Conservation (phyloP, 2,113 vertebrate genomes). For the Myanophis thanlyinensis region DNA sequence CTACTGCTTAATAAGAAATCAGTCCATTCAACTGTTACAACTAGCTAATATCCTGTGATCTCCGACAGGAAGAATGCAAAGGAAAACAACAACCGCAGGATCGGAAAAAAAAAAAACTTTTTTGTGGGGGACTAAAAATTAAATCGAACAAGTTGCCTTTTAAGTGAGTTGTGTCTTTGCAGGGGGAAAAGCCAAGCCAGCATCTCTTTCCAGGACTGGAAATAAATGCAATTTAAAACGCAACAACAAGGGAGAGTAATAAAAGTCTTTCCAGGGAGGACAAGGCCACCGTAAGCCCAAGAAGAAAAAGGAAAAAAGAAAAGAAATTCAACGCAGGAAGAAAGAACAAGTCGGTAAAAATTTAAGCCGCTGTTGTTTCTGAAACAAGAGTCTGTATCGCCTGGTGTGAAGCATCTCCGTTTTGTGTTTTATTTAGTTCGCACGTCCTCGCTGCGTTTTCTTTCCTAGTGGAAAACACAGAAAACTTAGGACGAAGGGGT, state of each 20-base stretch:
- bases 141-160: constrained; percentile 25
- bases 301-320: neutral
- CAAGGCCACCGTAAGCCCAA: neutral
- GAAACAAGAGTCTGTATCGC: constrained; percentile 51
- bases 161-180: constrained; percentile 43
- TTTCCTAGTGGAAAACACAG: constrained; percentile 33
- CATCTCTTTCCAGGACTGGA: neutral
- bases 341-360: constrained; percentile 47
- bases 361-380: constrained; percentile 54
- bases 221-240: constrained; percentile 35
- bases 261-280: neutral
- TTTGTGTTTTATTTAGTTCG: constrained; percentile 41
- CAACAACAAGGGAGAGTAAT: neutral
- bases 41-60: neutral
- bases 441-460: constrained; percentile 47
- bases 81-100: no score
- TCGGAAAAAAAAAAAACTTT: no score
- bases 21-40: neutral
- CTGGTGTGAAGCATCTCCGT: constrained; percentile 54
- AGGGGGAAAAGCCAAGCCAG: constrained; percentile 6
- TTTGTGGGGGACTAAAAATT: neutral
- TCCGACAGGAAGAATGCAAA: neutral
- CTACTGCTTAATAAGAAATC: neutral
- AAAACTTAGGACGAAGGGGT: neutral
- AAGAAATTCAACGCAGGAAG: constrained; percentile 12